These are phyloP conservation scores for Meda fulgida DNA, from an alignment of 2,797 vertebrate genomes.

Conservation along the genomic window DNA sequence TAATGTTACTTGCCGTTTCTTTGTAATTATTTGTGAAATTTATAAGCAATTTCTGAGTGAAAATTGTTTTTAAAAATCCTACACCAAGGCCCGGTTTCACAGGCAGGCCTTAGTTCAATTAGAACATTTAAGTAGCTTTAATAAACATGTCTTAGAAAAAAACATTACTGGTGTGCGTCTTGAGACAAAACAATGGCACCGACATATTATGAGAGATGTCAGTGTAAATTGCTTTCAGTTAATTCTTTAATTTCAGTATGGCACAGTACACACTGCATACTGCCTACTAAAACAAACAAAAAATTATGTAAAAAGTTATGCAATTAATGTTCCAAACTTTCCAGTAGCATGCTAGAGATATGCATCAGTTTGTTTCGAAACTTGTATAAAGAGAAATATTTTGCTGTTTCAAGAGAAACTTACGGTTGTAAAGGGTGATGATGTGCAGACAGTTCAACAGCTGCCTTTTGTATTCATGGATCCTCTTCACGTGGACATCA, in stretches of 20 bases:
- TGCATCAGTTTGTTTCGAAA: background rate
- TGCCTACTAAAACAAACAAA: background rate
- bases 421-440: conserved; percentile 91
- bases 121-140: too few species aligned
- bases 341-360: background rate
- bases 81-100: too few species aligned
- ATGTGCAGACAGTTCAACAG: conserved; percentile 92
- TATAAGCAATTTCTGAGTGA: background rate
- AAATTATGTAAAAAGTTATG: background rate
- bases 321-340: background rate
- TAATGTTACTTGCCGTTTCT: background rate
- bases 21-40: too few species aligned
- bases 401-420: conserved; percentile 54
- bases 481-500: conserved; percentile 92
- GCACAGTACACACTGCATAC: background rate
- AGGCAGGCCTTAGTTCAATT: too few species aligned
- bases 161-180: too few species aligned
- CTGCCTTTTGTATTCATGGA: conserved; percentile 94
- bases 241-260: too few species aligned
- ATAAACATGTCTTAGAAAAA: too few species aligned
- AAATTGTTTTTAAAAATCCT: too few species aligned
- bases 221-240: too few species aligned
- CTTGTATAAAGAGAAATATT: background rate
- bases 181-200: too few species aligned
- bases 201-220: too few species aligned